Conservation (phyloP, 2,113 vertebrate genomes). For the Prietella phreatophila region DNA sequence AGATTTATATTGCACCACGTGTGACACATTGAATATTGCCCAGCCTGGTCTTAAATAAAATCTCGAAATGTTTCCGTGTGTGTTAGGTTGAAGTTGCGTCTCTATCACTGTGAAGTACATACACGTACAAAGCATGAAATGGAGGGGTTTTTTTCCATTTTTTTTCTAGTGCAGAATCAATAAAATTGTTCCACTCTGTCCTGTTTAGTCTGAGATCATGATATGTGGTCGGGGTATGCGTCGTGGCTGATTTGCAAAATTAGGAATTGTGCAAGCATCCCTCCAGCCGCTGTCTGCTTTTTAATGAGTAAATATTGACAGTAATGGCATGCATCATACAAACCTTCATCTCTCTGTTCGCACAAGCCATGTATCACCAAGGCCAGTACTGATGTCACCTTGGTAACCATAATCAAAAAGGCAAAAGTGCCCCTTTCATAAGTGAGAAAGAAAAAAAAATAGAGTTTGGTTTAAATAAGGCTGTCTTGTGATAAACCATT, state of each 20-base stretch:
- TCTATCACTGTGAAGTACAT: slow-evolving; percentile 4
- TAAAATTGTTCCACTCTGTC: slow-evolving; percentile 51
- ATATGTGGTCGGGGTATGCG: slow-evolving; percentile 63
- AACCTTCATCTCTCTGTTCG: slow-evolving; percentile 69
- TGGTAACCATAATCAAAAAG: slow-evolving; percentile 73
- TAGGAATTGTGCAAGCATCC: slow-evolving; percentile 63
- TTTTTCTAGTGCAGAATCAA: slow-evolving; percentile 16
- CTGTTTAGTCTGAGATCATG: slow-evolving; percentile 57
- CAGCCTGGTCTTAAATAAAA: not conserved
- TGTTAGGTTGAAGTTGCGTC: not conserved
- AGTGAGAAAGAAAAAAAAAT: slow-evolving; percentile 63
- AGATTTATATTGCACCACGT: not conserved
- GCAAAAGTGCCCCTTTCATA: slow-evolving; percentile 57
- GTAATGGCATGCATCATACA: slow-evolving; percentile 72
- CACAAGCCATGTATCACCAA: slow-evolving; percentile 62
- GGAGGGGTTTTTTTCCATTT: not conserved
- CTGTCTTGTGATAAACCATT: slow-evolving; percentile 59
- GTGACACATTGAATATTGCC: not conserved
- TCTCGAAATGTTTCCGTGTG: not conserved
- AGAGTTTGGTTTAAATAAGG: slow-evolving; percentile 64
- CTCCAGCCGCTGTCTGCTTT: slow-evolving; percentile 53
- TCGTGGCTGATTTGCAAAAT: slow-evolving; percentile 71
- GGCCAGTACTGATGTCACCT: slow-evolving; percentile 70
- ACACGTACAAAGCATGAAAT: slow-evolving; percentile 26
- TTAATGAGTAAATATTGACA: slow-evolving; percentile 78